Evolutionary conservation across 2,888 invertebrate genomes (phyloP).

Genomic region (Dusona sp.): DNA sequence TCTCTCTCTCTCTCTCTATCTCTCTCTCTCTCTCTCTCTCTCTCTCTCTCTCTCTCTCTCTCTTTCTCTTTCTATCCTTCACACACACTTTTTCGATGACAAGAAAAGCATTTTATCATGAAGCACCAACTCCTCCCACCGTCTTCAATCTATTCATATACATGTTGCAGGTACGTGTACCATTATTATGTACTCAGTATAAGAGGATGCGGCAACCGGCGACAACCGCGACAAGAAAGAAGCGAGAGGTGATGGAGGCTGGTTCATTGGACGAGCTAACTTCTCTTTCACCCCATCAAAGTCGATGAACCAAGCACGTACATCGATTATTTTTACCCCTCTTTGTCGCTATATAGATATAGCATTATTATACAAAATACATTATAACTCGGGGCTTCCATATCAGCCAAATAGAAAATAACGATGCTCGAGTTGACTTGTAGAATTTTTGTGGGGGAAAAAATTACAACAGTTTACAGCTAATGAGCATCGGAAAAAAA

Average conservation of each 20-base stretch:
- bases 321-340: slow-evolving; percentile 40
- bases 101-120: slow-evolving; percentile 64
- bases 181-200: slow-evolving; percentile 59
- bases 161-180: slow-evolving; percentile 47
- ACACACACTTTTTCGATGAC: slow-evolving; percentile 25
- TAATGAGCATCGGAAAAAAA: neutral
- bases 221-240: slow-evolving; percentile 48
- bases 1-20: too few relatives aligned
- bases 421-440: neutral
- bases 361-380: neutral
- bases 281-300: slow-evolving; percentile 40
- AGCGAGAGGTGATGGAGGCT: slow-evolving; percentile 39
- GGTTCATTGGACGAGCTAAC: slow-evolving; percentile 39
- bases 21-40: too few relatives aligned
- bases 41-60: too few relatives aligned
- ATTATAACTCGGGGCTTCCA: neutral
- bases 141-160: slow-evolving; percentile 60
- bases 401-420: neutral
- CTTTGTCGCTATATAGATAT: neutral
- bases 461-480: neutral
- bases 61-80: slow-evolving; percentile 8
- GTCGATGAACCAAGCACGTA: slow-evolving; percentile 46
- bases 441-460: neutral
- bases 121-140: slow-evolving; percentile 42
- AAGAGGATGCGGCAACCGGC: slow-evolving; percentile 37